Base-by-base conservation (phyloP, 2,797 vertebrate genomes). In the Apogon talboti region DNA sequence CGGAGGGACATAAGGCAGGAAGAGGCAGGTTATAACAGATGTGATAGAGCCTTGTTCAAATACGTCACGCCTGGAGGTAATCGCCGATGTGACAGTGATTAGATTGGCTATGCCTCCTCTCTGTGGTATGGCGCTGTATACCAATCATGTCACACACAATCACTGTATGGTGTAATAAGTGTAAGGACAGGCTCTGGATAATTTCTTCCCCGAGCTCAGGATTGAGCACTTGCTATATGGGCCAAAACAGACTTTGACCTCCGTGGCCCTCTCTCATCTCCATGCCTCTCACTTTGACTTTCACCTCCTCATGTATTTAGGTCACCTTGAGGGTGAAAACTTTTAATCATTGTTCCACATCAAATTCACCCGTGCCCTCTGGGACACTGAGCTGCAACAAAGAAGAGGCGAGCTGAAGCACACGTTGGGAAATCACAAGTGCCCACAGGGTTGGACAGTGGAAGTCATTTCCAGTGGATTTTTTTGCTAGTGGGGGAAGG, bases 311-410 rank as follows among this genome's bases (percentile, higher is more conserved):
- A 48, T 41, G 56, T 76, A 80, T 86, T 76, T 71, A 76, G 90
- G 92, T 93, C 91, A 92, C 93, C 91, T 92, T 91, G 78, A 84
- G 86, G 87, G 81, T 78, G 72, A 71, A 87, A 91, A 92, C 89
- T 91, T 94, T 92, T 92, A 92, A 93, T 94, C 92, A 92, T 90
- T 76, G 72, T 40, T 91, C 83, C 79, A 78, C 80, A 89, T 92
- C 86, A 89, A 79, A 88, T 83, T 90, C 87, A 83, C 82, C 79
- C 79, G 55, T 61, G 61, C 67, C 89, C 82, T 70, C 75, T 81
- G 81, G 85, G 87, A 91, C 56, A 5, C 44, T 8, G 60, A 70
- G 76, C 82, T 6, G 53, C 77, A 77, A 85, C 79, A 81, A 79
- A 76, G 73, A 54, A 62, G 59, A 71, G 74, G 72, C 76, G 48